Conservation (phyloP, 2,797 vertebrate species). For the Diglossa cyanea region DNA sequence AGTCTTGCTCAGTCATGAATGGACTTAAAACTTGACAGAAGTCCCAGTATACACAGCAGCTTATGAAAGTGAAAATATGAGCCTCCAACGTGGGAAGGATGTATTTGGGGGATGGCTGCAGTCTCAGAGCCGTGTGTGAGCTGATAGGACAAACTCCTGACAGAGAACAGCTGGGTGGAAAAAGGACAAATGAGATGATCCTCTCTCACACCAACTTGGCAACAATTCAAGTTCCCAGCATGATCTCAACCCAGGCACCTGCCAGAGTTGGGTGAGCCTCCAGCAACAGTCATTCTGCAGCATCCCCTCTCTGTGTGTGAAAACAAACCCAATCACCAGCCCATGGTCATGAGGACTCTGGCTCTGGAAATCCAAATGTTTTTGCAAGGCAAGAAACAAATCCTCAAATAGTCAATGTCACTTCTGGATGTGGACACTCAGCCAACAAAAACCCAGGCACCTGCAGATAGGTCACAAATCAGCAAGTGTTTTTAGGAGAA, state of each 20-base stretch:
- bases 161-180: background rate
- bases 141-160: background rate
- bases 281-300: background rate
- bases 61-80: background rate
- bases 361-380: background rate
- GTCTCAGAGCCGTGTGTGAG: background rate
- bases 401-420: background rate
- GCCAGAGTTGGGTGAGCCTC: background rate
- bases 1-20: background rate
- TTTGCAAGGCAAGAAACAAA: background rate
- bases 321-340: background rate
- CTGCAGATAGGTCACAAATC: background rate
- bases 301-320: background rate
- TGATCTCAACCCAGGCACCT: background rate
- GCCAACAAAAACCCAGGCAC: slow-evolving; percentile 6
- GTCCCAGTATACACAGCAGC: background rate
- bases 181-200: background rate
- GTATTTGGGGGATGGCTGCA: background rate
- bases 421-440: background rate
- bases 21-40: background rate
- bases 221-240: background rate
- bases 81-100: background rate
- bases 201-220: background rate
- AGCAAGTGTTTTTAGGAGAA: background rate
- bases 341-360: background rate